Conservation (phyloP, 1,140 invertebrate genomes). For the Thaumetopoea pityocampa region DNA sequence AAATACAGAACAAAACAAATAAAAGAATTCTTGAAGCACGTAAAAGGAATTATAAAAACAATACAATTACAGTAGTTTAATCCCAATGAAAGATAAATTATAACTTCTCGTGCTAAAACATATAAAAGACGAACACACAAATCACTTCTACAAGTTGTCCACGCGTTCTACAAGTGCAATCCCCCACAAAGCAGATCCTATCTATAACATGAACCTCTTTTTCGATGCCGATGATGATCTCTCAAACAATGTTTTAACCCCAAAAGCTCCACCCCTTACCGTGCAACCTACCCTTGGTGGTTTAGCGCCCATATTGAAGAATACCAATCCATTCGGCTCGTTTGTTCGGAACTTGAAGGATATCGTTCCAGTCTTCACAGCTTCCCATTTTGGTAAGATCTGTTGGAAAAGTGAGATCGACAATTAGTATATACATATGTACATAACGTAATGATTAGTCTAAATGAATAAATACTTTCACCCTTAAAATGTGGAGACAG, state of each 20-base stretch:
- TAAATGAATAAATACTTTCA: no score
- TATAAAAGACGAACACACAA: no score
- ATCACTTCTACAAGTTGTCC: no score
- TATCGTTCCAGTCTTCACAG: conserved; percentile 89
- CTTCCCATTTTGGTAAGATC: conserved; percentile 92
- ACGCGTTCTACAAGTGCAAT: conserved; percentile 28
- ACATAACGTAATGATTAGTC: no score
- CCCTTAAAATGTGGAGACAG: no score
- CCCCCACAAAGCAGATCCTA: conserved; percentile 24
- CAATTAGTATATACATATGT: no score
- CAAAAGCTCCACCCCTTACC: conserved; percentile 76
- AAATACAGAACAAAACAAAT: no score
- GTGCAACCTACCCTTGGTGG: conserved; percentile 82
- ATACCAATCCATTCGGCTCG: conserved; percentile 94
- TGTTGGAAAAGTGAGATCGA: conserved; percentile 51
- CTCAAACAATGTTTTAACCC: conserved; percentile 52
- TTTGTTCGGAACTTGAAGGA: conserved; percentile 96
- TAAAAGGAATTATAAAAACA: no score
- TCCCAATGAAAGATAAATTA: background rate
- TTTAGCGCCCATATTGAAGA: conserved; percentile 92
- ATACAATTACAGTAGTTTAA: no score
- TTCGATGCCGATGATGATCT: conserved; percentile 38
- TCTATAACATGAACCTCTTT: conserved; percentile 28
- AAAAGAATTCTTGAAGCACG: no score
- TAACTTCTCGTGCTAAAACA: background rate